Evolutionary conservation across 2,113 vertebrate species (phyloP), one percentile per base, ranked within the genome.

Genomic region (Oplegnathus fasciatus): DNA sequence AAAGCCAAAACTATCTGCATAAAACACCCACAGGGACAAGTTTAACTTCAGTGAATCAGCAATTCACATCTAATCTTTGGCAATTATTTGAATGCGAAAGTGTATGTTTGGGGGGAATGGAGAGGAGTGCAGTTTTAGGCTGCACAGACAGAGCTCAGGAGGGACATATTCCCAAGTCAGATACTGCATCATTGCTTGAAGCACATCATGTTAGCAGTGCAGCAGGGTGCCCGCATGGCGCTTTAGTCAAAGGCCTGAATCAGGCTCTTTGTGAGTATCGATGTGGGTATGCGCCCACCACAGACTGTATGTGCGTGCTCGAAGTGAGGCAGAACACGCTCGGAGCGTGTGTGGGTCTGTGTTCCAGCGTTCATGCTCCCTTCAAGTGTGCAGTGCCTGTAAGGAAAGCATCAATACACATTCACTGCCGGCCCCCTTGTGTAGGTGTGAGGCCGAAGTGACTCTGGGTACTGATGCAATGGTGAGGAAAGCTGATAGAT

Each of bases 361-460:
- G 18, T 18, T 20, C 20, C 28, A 5, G 44, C 9, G 34, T 57
- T 66, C 57, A 28, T 48, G 67, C 57, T 74, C 26, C 70, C 66
- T 58, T 76, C 48, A 50, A 73, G 78, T 44, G 70, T 73, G 26
- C 66, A 46, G 7, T 28, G 26, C 4, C 57, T 61, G 37, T 20
- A 37, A 80, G 64, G 2, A 74, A 66, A 71, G 48, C 57, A 75
- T 55, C 66, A 37, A 40, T 62, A 32, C 54, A 14, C 22, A 37
- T 11, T 65, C 20, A 13, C 66, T 66, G 32, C 20, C 30, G 5
- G 69, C 80, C 72, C 58, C 50, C 30, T 58, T 44, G 42, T 88
- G 85, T 75, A 24, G 55, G 55, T 9, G 55, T 69, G 70, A 84
- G 81, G 71, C 71, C 50, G 10, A 50, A 7, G 61, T 85, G 86